Evolutionary conservation across 1,140 invertebrate genomes (phyloP).

Genomic region (Drosophila persimilis): DNA sequence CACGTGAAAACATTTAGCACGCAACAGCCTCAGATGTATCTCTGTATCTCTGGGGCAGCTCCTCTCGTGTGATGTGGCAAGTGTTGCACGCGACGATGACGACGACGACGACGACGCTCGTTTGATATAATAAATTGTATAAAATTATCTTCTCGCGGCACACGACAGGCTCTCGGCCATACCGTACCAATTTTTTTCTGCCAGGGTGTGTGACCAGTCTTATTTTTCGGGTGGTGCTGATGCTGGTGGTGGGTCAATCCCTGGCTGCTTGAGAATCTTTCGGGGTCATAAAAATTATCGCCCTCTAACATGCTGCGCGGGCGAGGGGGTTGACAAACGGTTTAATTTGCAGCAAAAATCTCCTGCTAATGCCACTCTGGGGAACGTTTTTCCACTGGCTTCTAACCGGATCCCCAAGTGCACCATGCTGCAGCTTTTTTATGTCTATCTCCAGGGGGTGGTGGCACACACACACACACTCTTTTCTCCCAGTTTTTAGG

Average conservation of each 20-base stretch:
- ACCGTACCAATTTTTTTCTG: background rate
- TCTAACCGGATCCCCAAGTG: conserved; percentile 47
- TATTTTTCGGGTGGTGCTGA: conserved; percentile 30
- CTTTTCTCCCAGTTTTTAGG: conserved; percentile 44
- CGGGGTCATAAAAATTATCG: conserved; percentile 80
- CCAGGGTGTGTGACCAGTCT: conserved; percentile 45
- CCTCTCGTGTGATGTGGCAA: conserved; percentile 65
- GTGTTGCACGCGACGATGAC: conserved; percentile 71
- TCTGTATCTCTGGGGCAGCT: conserved; percentile 21
- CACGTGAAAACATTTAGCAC: conserved; percentile 76
- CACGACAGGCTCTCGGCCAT: conserved; percentile 47
- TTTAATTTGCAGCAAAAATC: conserved; percentile 19
- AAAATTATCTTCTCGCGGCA: conserved; percentile 75
- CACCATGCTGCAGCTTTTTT: conserved; percentile 51
- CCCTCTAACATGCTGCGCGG: conserved; percentile 49
- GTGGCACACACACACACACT: conserved; percentile 6
- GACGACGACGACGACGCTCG: conserved; percentile 43
- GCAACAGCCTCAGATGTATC: conserved; percentile 57
- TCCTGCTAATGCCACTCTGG: conserved; percentile 75
- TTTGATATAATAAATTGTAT: conserved; percentile 76
- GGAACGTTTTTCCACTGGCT: conserved; percentile 59
- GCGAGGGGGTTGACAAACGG: conserved; percentile 44
- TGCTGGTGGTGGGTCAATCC: conserved; percentile 76
- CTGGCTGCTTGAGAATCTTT: conserved; percentile 65
- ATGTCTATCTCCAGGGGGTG: conserved; percentile 52